Evolutionary conservation across 2,797 vertebrate species (phyloP).

Genomic region (Rachycentron canadum): DNA sequence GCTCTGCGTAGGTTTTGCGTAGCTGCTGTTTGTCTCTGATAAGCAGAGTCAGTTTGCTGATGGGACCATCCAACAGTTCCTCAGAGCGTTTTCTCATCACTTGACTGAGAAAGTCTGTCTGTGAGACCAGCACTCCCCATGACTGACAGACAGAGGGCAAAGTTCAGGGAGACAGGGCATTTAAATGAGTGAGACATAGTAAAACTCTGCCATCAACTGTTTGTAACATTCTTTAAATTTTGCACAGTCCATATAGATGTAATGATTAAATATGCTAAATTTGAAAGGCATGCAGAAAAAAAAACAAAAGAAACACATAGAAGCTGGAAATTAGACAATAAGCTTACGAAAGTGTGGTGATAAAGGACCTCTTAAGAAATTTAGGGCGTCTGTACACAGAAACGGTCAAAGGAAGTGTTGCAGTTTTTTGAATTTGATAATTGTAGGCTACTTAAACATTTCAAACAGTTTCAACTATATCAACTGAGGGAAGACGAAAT

Average conservation of each 20-base stretch:
- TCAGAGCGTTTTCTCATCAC: slow-evolving; percentile 91
- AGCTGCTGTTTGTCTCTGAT: slow-evolving; percentile 97
- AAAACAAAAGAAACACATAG: too few relatives aligned
- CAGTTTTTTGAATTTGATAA: neutral
- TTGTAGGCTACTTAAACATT: neutral
- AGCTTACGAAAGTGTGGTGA: too few relatives aligned
- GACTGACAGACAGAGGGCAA: slow-evolving; percentile 81
- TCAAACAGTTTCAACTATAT: neutral
- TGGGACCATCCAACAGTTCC: slow-evolving; percentile 89
- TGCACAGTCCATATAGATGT: too few relatives aligned
- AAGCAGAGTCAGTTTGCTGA: slow-evolving; percentile 93
- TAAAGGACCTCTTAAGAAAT: too few relatives aligned
- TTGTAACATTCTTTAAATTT: neutral
- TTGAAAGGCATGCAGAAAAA: too few relatives aligned
- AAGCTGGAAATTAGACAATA: too few relatives aligned
- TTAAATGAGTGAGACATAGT: neutral
- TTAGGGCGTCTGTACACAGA: too few relatives aligned
- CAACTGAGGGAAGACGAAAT: neutral
- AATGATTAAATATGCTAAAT: too few relatives aligned
- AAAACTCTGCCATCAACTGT: neutral
- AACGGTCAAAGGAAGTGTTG: too few relatives aligned
- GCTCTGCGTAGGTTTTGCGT: slow-evolving; percentile 90
- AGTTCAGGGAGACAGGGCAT: slow-evolving; percentile 1
- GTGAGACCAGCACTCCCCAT: slow-evolving; percentile 91
- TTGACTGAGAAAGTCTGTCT: slow-evolving; percentile 92